These are phyloP conservation scores for Nyctibius bracteatus DNA, from an alignment of 2,113 vertebrate genomes.

Conservation along the genomic window DNA sequence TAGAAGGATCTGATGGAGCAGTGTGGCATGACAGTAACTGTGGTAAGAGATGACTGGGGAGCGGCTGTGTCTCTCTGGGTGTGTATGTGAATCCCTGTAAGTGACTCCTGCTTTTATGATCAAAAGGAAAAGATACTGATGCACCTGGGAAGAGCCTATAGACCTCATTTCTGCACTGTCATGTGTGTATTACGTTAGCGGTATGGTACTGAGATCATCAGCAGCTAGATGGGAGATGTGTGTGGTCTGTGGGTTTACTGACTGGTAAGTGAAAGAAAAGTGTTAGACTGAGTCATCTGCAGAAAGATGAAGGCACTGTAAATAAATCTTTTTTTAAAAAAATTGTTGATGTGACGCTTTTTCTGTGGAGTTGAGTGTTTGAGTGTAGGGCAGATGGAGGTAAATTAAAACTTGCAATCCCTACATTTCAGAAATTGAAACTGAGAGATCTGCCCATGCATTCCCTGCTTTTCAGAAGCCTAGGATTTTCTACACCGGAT, in stretches of 20 bases:
- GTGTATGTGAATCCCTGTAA: neutral
- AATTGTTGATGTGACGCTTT: neutral
- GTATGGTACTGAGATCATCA: neutral
- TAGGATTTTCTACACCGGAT: neutral
- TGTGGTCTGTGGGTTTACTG: slow-evolving; percentile 43
- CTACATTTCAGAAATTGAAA: neutral
- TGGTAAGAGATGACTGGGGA: neutral
- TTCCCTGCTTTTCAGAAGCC: neutral
- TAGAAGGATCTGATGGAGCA: neutral
- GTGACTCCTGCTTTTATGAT: neutral
- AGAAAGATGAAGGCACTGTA: neutral
- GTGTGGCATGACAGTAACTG: neutral
- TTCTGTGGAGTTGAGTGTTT: neutral
- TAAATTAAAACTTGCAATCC: neutral
- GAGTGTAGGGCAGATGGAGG: neutral
- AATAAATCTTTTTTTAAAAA: neutral
- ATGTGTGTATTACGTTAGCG: neutral
- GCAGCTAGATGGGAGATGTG: neutral
- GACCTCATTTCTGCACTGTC: neutral
- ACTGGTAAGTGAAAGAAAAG: neutral
- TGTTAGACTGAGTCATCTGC: neutral
- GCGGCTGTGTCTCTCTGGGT: neutral
- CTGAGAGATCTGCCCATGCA: neutral
- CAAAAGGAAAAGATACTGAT: neutral
- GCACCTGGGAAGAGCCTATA: neutral